Evolutionary conservation across 2,888 invertebrate genomes (phyloP), one percentile per base, ranked within the genome.

Genomic region (Brenthis ino): DNA sequence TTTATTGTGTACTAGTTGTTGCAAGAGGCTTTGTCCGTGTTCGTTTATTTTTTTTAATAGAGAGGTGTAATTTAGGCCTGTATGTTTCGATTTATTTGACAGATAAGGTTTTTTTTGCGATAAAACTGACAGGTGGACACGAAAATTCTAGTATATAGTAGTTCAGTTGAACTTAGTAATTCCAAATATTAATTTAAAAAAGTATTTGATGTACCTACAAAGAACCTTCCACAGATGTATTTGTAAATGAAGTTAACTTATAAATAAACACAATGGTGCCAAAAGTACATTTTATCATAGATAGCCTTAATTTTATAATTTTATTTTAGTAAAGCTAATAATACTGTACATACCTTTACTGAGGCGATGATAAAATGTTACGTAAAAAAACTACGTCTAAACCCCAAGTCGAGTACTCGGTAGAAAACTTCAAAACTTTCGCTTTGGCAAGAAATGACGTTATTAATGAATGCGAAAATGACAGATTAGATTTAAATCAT

Each of bases 311-410:
- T 67, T 60, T 65, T 77, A 78, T 76, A 77, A 78, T 80, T 83
- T 84, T 83, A 84, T 83, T 90, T 68, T 68, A 68, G 68, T 68
- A 68, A 64, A 68, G 88, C 92, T 92, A 92, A 85, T 92, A 91
- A 92, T 92, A 92, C 92, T 92, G 92, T 92, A 92, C 92, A 92
- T 86, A 68, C 68, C 67, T 70, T 70, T 70, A 67, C 66, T 66
- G 53, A 70, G 69, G 69, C 64, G 63, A 64, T 63, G 63, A 69
- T 61, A 67, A 65, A 67, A 70, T 63, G 63, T 68, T 68, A 68
- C 51, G 56, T 64, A 68, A 68, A 68, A 64, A 68, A 68, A 57
- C 68, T 68, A 68, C 68, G 56, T 54, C 68, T 64, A 68, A 43
- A 64, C 33, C 28, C 56, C 63, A 56, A 56, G 67, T 57, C 67